These are phyloP conservation scores for Lontra canadensis DNA, from an alignment of 2,113 vertebrate genomes.

Conservation along the genomic window DNA sequence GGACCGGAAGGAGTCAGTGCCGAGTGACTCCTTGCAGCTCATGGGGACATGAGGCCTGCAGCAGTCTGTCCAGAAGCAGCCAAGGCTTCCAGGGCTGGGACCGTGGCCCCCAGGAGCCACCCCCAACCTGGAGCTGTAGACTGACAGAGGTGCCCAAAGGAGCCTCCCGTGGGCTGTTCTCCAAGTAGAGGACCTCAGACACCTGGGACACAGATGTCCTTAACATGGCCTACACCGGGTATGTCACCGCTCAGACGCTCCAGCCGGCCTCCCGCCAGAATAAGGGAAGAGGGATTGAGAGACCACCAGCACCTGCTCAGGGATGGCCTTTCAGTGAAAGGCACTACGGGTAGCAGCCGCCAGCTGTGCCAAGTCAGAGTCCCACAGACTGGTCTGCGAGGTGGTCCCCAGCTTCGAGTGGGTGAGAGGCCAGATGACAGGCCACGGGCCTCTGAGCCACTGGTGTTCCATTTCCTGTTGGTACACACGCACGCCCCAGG, in stretches of 20 bases:
- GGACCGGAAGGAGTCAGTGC: not conserved
- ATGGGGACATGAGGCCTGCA: not conserved
- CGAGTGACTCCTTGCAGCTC: no score
- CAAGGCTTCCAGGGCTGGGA: not conserved
- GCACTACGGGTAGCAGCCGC: not conserved
- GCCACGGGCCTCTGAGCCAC: fast-evolving
- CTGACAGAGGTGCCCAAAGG: not conserved
- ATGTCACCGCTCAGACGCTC: no score
- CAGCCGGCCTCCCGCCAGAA: not conserved
- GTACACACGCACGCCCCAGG: not conserved
- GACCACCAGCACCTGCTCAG: not conserved
- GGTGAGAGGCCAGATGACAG: not conserved
- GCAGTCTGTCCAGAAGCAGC: not conserved
- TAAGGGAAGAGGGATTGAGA: not conserved
- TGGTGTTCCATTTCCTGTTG: fast-evolving
- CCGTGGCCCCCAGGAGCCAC: fast-evolving
- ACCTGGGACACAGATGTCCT: not conserved
- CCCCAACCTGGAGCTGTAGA: not conserved
- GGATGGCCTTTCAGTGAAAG: not conserved
- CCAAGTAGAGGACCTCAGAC: not conserved
- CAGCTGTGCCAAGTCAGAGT: not conserved
- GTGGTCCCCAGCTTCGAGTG: not conserved
- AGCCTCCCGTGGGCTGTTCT: not conserved
- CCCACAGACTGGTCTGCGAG: no score
- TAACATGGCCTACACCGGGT: not conserved